phyloP scores from a whole-genome alignment of 2,797 vertebrate species.

The Acanthurus tractus region DNA sequence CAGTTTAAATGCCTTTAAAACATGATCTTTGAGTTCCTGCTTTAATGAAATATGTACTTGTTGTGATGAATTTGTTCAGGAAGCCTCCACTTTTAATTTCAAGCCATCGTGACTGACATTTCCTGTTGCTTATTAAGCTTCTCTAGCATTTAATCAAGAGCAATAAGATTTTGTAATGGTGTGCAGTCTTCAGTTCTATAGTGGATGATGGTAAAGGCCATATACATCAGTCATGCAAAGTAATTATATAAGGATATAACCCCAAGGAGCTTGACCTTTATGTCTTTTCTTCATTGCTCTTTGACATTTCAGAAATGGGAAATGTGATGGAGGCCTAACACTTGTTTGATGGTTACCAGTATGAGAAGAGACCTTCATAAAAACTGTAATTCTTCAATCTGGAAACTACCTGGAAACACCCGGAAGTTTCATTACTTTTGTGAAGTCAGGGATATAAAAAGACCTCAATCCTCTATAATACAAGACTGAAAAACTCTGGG shows the following conservation, averaged over 20 bases:
- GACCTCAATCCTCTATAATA: neutral
- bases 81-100: conserved; percentile 65
- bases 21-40: conserved; percentile 28
- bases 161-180: conserved; percentile 50
- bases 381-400: conserved; percentile 16
- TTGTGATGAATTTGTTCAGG: conserved; percentile 42
- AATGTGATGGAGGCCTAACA: conserved; percentile 59
- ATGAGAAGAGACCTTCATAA: conserved; percentile 26
- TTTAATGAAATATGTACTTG: conserved; percentile 38
- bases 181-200: conserved; percentile 37
- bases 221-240: conserved; percentile 69
- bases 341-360: conserved; percentile 64
- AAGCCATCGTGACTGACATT: conserved; percentile 66
- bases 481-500: neutral
- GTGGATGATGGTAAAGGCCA: conserved; percentile 69
- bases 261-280: conserved; percentile 75
- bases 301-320: conserved; percentile 78
- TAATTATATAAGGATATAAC: conserved; percentile 69
- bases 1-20: conserved; percentile 18
- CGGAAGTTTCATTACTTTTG: neutral
- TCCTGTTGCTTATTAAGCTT: conserved; percentile 62
- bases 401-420: conserved; percentile 19
- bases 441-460: neutral
- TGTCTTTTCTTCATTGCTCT: conserved; percentile 65
- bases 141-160: conserved; percentile 51